Evolutionary conservation across 2,797 vertebrate species (phyloP).

Genomic region (Distichodus sexfasciatus): DNA sequence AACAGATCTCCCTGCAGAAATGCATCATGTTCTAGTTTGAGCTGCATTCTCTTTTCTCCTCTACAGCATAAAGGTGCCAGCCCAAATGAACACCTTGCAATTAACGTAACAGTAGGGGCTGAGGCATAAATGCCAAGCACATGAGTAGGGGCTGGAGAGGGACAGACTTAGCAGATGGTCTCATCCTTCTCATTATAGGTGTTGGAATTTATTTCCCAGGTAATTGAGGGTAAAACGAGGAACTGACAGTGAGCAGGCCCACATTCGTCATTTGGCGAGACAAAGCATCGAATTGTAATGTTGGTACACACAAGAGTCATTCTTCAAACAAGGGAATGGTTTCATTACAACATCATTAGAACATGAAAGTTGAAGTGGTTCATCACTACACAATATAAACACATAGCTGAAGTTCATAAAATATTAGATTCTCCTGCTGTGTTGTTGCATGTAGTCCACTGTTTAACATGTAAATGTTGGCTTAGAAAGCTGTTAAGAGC

Average conservation of each 20-base stretch:
- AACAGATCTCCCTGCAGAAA: background rate
- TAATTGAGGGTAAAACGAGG: conserved; percentile 37
- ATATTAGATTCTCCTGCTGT: background rate
- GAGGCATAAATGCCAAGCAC: conserved; percentile 10
- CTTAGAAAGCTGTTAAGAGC: too few relatives aligned
- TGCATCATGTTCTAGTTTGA: background rate
- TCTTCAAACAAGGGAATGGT: background rate
- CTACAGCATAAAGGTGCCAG: background rate
- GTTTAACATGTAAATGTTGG: too few relatives aligned
- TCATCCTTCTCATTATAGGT: conserved; percentile 26
- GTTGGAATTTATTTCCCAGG: conserved; percentile 36
- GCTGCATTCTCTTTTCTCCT: conserved; percentile 6
- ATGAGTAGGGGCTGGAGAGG: conserved; percentile 23
- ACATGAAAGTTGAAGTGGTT: background rate
- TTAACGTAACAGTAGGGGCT: conserved; percentile 9
- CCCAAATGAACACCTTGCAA: conserved; percentile 9
- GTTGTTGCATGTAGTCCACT: background rate
- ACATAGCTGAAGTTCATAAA: background rate
- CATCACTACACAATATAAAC: background rate
- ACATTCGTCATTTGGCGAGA: conserved; percentile 6
- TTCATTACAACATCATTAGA: background rate
- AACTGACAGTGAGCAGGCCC: conserved; percentile 13
- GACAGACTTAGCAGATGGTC: conserved; percentile 37
- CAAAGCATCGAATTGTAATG: background rate
- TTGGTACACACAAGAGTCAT: background rate